A percentile compares a stretch with the other conserved stretches of the same genome.
These are phyloP conservation scores for Stichopus chloronotus DNA, from an alignment of 35 echinoderm and acorn worm species.

Conservation along the genomic window DNA sequence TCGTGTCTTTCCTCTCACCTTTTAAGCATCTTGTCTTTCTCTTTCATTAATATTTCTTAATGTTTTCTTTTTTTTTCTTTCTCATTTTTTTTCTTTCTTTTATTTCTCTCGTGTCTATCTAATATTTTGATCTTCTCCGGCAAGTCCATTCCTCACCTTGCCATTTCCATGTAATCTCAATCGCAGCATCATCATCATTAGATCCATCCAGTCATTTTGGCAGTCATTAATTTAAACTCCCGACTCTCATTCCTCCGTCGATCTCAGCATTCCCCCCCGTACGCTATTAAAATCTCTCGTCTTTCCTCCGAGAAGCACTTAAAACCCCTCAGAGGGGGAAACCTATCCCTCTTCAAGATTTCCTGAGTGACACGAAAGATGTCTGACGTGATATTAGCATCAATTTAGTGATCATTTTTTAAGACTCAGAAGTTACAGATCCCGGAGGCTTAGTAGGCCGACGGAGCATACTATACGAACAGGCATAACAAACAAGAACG, in stretches of 20 bases:
- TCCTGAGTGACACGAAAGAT: constrained; percentile 38
- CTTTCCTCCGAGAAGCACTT: constrained; percentile 40
- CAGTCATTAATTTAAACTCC: background rate
- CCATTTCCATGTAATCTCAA: background rate
- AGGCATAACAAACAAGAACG: too few relatives aligned
- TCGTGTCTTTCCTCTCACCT: background rate
- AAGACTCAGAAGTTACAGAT: constrained; percentile 1
- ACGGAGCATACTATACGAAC: background rate
- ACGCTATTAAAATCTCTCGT: constrained; percentile 28
- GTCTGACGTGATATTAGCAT: constrained; percentile 46
- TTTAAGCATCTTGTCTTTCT: too few relatives aligned
- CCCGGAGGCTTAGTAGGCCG: background rate
- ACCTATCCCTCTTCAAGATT: constrained; percentile 42
- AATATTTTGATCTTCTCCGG: background rate
- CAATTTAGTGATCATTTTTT: constrained; percentile 52
- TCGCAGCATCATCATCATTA: background rate
- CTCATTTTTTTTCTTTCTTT: background rate
- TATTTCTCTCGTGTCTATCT: background rate
- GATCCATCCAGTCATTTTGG: background rate
- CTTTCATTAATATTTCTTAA: too few relatives aligned
- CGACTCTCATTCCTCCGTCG: background rate
- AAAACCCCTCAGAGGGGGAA: constrained; percentile 44
- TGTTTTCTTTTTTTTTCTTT: too few relatives aligned
- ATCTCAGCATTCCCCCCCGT: background rate
- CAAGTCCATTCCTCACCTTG: background rate